Conservation (phyloP, 2,113 vertebrate genomes). For the Leucosticte australis region DNA sequence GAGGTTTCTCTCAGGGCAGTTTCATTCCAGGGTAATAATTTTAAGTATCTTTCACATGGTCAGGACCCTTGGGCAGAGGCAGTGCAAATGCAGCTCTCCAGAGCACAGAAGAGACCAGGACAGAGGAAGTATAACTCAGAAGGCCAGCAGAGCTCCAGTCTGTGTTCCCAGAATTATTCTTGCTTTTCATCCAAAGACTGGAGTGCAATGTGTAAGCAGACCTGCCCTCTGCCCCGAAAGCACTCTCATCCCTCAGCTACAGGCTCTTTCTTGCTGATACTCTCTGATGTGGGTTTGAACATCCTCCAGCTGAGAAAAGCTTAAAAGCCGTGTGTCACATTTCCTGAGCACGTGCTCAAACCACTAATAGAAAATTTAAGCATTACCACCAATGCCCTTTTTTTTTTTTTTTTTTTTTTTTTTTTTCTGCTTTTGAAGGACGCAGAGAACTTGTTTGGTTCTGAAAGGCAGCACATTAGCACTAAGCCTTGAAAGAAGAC, state of each 20-base stretch:
- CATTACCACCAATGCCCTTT: neutral
- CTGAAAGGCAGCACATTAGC: neutral
- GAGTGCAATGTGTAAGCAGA: neutral
- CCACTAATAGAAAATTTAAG: neutral
- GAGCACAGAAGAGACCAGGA: neutral
- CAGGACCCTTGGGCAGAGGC: neutral
- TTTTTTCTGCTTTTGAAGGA: neutral
- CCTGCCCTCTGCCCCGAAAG: neutral
- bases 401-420: too few relatives aligned
- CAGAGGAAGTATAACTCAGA: neutral
- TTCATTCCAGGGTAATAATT: neutral
- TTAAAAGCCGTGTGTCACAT: neutral
- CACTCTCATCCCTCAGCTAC: neutral
- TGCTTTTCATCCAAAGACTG: neutral
- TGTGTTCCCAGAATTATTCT: neutral
- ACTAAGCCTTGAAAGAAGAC: neutral
- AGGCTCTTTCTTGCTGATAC: neutral
- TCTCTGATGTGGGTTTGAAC: slow-evolving; percentile 24
- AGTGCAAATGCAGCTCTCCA: neutral
- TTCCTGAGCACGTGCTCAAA: neutral
- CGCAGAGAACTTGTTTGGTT: neutral
- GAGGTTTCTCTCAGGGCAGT: neutral
- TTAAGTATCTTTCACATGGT: neutral
- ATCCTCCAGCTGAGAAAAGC: neutral
- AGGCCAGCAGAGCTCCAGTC: neutral